Base-by-base conservation (phyloP, 2,797 vertebrate genomes). In the Neosilurus mollespiculum region DNA sequence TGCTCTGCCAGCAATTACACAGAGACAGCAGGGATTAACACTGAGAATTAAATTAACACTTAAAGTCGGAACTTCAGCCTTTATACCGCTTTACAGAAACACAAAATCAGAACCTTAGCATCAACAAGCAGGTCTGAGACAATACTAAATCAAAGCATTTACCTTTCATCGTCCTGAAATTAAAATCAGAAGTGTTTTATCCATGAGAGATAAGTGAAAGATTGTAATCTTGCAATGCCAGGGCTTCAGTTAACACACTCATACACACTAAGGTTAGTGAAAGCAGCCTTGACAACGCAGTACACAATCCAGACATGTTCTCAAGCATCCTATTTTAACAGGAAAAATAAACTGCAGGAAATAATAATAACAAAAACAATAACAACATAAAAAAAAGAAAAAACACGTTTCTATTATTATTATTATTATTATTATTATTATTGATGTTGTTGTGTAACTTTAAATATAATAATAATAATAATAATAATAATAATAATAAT, bases 231-330 rank as follows among this genome's bases (percentile, higher is more conserved):
- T 51, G 84, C 61, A 75, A n/a, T 58, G 20, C 16, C 66, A n/a
- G 16, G 37, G 81, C 81, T 82, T 75, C 70, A 54, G 81, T 66
- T 56, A 37, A 76, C 59, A 43, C 64, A 14, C 65, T 22, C 81
- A 89, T 80, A 88, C 85, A 90, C 80, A 87, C 90, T 91, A 73
- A 84, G 88, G 93, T 91, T 91, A 92, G 89, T 76, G 75, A 89
- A 92, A 67, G 92, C 92, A 88, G 89, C 95, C 94, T 94, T 96
- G 94, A 94, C 93, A 95, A 96, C 95, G 87, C 87, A 86, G 88
- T 90, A 92, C 91, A 90, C 80, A 81, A 30, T 79, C 53, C 61
- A 66, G 12, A 26, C 61, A 34, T 53, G 30, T 79, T 64, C 37
- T 49, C 22, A 53, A 53, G 15, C 77, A 53, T 7, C 7, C 30